These are phyloP conservation scores for Sardinella longiceps DNA, from an alignment of 2,797 vertebrate genomes.

Conservation along the genomic window DNA sequence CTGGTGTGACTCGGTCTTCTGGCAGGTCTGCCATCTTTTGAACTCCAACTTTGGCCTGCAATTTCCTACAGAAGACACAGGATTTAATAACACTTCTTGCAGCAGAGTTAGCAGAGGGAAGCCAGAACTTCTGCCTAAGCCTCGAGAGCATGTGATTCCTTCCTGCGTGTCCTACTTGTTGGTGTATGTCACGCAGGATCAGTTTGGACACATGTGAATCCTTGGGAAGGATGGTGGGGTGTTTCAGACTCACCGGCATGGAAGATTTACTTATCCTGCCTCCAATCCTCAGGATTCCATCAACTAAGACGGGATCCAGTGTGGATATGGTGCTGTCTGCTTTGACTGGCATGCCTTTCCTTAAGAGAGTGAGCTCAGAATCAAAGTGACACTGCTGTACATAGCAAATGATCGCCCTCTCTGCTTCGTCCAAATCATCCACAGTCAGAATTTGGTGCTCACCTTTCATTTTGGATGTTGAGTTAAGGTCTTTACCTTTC, in stretches of 20 bases:
- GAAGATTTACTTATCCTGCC: slow-evolving; percentile 11
- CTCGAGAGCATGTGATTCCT: too few species aligned
- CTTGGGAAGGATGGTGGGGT: slow-evolving; percentile 12
- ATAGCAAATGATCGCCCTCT: slow-evolving; percentile 13
- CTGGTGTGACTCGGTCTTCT: too few species aligned
- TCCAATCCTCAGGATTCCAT: slow-evolving; percentile 23
- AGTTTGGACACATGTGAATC: not conserved
- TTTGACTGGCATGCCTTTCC: not conserved
- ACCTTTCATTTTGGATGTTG: not conserved
- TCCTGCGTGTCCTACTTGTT: too few species aligned
- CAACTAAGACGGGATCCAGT: not conserved
- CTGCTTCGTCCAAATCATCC: slow-evolving; percentile 9
- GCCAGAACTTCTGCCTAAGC: too few species aligned
- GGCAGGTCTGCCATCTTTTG: too few species aligned
- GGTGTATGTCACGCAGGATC: too few species aligned
- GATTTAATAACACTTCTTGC: too few species aligned
- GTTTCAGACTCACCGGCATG: not conserved
- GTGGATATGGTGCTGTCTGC: not conserved
- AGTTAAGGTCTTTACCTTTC: slow-evolving; percentile 14
- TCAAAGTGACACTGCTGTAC: slow-evolving; percentile 9
- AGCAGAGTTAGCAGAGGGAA: too few species aligned
- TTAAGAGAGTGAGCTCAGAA: not conserved
- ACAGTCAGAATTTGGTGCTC: not conserved
- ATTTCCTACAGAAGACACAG: too few species aligned
- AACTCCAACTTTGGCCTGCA: too few species aligned